Conservation (phyloP, 2,888 invertebrate genomes). For the Dryobota labecula region DNA sequence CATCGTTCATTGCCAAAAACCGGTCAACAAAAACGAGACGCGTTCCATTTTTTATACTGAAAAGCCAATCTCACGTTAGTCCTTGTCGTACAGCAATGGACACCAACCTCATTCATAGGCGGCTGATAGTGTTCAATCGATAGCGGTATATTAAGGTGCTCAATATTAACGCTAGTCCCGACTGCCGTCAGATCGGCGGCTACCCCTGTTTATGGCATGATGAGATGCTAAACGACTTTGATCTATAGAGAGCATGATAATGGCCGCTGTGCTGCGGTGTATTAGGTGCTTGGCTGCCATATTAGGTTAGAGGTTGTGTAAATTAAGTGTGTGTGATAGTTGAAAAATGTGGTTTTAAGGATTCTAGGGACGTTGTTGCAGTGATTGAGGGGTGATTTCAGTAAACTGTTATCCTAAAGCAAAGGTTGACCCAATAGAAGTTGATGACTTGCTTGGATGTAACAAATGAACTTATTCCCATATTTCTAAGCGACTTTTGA, state of each 20-base stretch:
- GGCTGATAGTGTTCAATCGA: conserved; percentile 60
- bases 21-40: not conserved
- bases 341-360: not conserved
- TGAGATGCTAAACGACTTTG: conserved; percentile 56
- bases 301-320: conserved; percentile 8
- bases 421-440: too few relatives aligned
- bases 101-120: conserved; percentile 37
- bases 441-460: too few relatives aligned
- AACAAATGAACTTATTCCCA: too few relatives aligned
- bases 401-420: too few relatives aligned
- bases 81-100: conserved; percentile 37
- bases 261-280: conserved; percentile 19
- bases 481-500: too few relatives aligned
- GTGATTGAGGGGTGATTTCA: not conserved
- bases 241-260: conserved; percentile 47
- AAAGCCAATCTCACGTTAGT: not conserved
- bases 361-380: not conserved
- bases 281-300: conserved; percentile 8
- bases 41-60: not conserved
- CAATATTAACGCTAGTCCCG: conserved; percentile 53
- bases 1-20: not conserved
- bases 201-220: conserved; percentile 53
- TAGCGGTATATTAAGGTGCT: conserved; percentile 64
- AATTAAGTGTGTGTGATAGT: conserved; percentile 11
- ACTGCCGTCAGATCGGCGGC: conserved; percentile 55